phyloP scores from a whole-genome alignment of 2,888 invertebrate genomes.

The Baccha elongata region DNA sequence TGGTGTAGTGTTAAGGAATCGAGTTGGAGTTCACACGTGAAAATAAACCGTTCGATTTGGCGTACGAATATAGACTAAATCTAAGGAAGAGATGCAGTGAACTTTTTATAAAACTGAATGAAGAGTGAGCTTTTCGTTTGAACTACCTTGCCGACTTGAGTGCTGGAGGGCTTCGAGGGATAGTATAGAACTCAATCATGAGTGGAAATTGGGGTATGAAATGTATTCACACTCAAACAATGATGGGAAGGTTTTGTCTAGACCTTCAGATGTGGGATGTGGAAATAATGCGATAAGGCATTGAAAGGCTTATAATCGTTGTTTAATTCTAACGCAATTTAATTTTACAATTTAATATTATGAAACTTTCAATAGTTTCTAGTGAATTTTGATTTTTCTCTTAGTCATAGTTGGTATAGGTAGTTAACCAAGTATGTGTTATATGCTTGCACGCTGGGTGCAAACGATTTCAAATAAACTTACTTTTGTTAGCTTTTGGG shows the following conservation, averaged over 20 bases:
- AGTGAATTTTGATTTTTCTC: too few relatives aligned
- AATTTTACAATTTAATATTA: too few relatives aligned
- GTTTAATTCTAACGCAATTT: too few relatives aligned
- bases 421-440: too few relatives aligned
- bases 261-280: constrained; percentile 17
- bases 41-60: constrained; percentile 45
- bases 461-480: too few relatives aligned
- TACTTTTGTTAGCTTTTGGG: too few relatives aligned
- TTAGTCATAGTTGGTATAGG: too few relatives aligned
- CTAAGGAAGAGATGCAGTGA: constrained; percentile 39
- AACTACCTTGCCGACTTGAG: constrained; percentile 51
- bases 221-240: background rate
- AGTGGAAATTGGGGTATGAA: constrained; percentile 10
- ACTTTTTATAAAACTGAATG: constrained; percentile 64
- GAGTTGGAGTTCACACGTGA: constrained; percentile 20
- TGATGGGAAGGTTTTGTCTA: constrained; percentile 49
- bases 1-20: background rate
- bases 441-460: too few relatives aligned
- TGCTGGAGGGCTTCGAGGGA: background rate
- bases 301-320: too few relatives aligned
- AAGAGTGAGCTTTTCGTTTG: constrained; percentile 49
- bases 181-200: constrained; percentile 33
- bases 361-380: too few relatives aligned
- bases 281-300: background rate
- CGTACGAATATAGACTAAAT: constrained; percentile 62